phyloP scores from a whole-genome alignment of 1,140 invertebrate species.

The Leptinotarsa lineolata region DNA sequence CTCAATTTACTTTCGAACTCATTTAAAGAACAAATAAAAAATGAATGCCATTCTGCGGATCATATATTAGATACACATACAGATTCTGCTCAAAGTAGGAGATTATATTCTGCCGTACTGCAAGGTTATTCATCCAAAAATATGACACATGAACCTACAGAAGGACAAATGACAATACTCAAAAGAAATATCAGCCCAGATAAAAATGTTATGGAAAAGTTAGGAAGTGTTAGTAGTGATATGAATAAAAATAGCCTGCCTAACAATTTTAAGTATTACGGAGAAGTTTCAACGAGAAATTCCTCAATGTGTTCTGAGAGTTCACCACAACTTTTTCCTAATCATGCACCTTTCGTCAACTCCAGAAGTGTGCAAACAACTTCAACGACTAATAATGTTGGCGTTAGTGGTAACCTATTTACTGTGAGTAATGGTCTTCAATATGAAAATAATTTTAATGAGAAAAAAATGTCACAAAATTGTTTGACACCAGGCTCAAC shows the following conservation, averaged over 20 bases:
- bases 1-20: constrained; percentile 11
- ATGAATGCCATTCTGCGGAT: not conserved
- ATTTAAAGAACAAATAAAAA: constrained; percentile 14
- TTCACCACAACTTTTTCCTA: constrained; percentile 14
- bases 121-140: constrained; percentile 37
- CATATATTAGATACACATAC: constrained; percentile 4
- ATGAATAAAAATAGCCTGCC: constrained; percentile 6
- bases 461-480: constrained; percentile 7
- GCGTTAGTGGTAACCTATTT: constrained; percentile 12
- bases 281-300: not conserved
- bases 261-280: not conserved
- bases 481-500: not conserved
- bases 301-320: not conserved
- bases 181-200: not conserved
- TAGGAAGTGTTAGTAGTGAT: constrained; percentile 16
- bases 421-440: not conserved
- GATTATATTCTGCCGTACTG: constrained; percentile 47
- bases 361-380: constrained; percentile 25
- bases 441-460: not conserved
- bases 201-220: constrained; percentile 17
- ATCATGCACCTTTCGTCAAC: not conserved
- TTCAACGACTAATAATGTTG: constrained; percentile 4
- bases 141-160: not conserved
- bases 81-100: constrained; percentile 24
- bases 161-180: constrained; percentile 20